phyloP scores from a whole-genome alignment of 1,140 invertebrate genomes.

The Drosophila guanche region DNA sequence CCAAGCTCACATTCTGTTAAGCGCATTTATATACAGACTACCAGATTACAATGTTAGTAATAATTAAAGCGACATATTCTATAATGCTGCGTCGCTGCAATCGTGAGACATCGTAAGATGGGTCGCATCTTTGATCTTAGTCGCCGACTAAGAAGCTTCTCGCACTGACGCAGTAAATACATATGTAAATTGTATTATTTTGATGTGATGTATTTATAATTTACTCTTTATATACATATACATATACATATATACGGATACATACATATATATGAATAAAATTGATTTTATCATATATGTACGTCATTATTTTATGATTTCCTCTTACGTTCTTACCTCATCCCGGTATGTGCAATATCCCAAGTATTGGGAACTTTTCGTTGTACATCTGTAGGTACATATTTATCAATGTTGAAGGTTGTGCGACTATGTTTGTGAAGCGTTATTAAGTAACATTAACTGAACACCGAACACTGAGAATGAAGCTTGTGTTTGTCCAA shows the following conservation, averaged over 20 bases:
- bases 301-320: slow-evolving; percentile 25
- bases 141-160: slow-evolving; percentile 35
- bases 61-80: slow-evolving; percentile 63
- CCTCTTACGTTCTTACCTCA: slow-evolving; percentile 12
- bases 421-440: slow-evolving; percentile 76
- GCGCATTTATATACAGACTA: slow-evolving; percentile 73
- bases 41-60: slow-evolving; percentile 58
- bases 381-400: slow-evolving; percentile 21
- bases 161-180: slow-evolving; percentile 32
- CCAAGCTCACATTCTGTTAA: slow-evolving; percentile 59
- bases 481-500: slow-evolving; percentile 57
- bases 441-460: slow-evolving; percentile 54
- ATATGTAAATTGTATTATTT: slow-evolving; percentile 79
- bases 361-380: slow-evolving; percentile 39
- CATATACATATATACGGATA: slow-evolving; percentile 22
- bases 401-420: slow-evolving; percentile 73
- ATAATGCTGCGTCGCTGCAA: slow-evolving; percentile 37
- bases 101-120: slow-evolving; percentile 16
- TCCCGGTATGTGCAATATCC: slow-evolving; percentile 57
- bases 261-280: slow-evolving; percentile 63
- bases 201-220: slow-evolving; percentile 82
- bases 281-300: slow-evolving; percentile 62
- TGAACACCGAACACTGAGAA: slow-evolving; percentile 36
- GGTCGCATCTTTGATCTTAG: slow-evolving; percentile 31
- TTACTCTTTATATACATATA: slow-evolving; percentile 53